Evolutionary conservation across 1,140 invertebrate species (phyloP).

Genomic region (Berghia stephanieae): DNA sequence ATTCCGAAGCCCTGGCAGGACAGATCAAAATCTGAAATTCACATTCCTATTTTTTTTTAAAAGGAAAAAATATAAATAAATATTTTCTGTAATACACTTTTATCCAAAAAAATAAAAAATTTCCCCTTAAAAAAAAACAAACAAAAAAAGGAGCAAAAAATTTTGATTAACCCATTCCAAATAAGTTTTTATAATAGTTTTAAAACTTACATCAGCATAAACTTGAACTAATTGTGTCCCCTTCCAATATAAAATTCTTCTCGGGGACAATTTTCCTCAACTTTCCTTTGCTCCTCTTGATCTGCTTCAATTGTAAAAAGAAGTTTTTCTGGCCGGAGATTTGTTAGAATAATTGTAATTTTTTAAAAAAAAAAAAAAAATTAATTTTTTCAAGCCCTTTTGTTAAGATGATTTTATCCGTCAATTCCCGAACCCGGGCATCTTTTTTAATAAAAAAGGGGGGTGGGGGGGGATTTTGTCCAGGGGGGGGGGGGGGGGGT

Average conservation of each 20-base stretch:
- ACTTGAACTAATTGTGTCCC: slow-evolving; percentile 66
- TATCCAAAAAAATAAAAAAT: no score
- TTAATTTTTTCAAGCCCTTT: no score
- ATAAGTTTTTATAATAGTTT: no score
- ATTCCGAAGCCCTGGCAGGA: slow-evolving; percentile 81
- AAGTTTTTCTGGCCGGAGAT: slow-evolving; percentile 57
- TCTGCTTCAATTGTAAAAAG: slow-evolving; percentile 62
- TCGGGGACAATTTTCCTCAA: slow-evolving; percentile 60
- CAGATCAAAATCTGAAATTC: slow-evolving; percentile 62
- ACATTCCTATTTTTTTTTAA: slow-evolving; percentile 64
- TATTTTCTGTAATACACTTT: background rate
- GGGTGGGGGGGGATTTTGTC: no score
- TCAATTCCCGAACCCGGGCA: no score
- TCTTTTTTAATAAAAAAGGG: no score
- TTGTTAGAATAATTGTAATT: background rate
- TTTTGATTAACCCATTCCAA: background rate
- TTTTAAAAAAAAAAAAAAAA: slow-evolving; percentile 1
- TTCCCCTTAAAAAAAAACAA: no score
- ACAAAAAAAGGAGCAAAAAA: background rate
- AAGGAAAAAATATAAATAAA: slow-evolving; percentile 7
- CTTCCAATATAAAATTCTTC: slow-evolving; percentile 63
- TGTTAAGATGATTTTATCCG: no score
- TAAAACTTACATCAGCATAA: slow-evolving; percentile 62
- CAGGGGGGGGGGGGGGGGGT: no score
- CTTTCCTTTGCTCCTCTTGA: slow-evolving; percentile 62